Base-by-base conservation (phyloP, 2,888 invertebrate genomes). In the Hoplodrina blanda region DNA sequence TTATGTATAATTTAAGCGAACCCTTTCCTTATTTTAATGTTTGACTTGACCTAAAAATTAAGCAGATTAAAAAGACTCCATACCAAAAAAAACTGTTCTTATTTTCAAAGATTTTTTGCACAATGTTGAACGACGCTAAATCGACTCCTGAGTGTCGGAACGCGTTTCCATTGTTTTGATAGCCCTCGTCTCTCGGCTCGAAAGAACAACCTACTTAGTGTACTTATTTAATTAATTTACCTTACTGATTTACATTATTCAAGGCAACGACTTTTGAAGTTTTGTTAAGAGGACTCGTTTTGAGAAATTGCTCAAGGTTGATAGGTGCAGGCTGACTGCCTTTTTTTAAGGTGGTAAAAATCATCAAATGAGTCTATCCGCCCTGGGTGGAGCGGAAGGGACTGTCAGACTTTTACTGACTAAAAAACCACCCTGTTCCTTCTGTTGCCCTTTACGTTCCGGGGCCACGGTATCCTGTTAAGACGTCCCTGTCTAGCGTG, bases 11-110 rank as follows among this genome's bases (percentile, higher is more conserved):
- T 80, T 75, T 79, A 67, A 50, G 71, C 63, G 57, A 69, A 71
- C 78, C 80, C 80, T 80, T 80, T 74, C 62, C 70, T 61, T 76
- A 55, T 78, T 71, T 57, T 57, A 62, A 80, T 69, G 53, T 63
- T 59, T 56, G 55, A 61, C 75, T 70, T 77, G 70, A 62, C 70
- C 78, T 60, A 62, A 76, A 79, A 75, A 68, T 60, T 61, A 62
- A 30, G 53, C 54, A 61, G 57, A 59, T 71, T 56, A 59, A 53
- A n/a, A 68, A 55, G 59, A 55, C 46, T 37, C n/a, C 7, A n/a
- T 49, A 55, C 13, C 6, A 55, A 52, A 65, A 54, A 61, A 50
- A 17, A 25, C 5, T 49, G 44, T 19, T 11, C 0, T 1, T 52
- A 50, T 61, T 61, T 52, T 8, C 15, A 15, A 46, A 55, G 17